Base-by-base conservation (phyloP, 2,797 vertebrate species). In the Denticeps clupeoides region DNA sequence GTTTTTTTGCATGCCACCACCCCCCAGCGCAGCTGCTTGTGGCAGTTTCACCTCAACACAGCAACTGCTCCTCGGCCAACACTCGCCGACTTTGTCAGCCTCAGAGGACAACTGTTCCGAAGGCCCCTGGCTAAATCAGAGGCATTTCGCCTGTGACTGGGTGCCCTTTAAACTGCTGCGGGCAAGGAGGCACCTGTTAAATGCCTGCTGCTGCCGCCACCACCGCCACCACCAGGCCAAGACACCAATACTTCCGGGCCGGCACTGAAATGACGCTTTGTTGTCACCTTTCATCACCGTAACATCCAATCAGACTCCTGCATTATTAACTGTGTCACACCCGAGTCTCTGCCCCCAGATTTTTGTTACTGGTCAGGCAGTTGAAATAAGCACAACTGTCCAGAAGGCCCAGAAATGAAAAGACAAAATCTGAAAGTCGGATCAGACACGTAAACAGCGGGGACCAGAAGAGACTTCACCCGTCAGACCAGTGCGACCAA, bases 111-210 rank as follows among this genome's bases (percentile, higher is more conserved):
- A 85, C 82, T 85, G 83, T 71, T 82, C 63, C 57, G 56, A 80
- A 82, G 77, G 73, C 73, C 79, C 78, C 77, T 66, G 67, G 72
- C 84, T 83, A 82, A 89, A 87, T 82, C 74, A 63, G 75, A 76
- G 68, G 75, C 53, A 75, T 78, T 82, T 42, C 48, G 63, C 80
- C 70, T 61, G 69, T 71, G 65, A 57, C 74, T 84, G 72, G 87
- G 78, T 87, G 82, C 75, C 82, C 84, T 83, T 86, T 87, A 79
- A 84, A 85, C 87, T 73, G 81, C 79, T 81, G 71, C 69, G 73
- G 80, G 72, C 80, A 77, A 74, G 80, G 73, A 80, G 77, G 78
- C 91, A 98, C 90, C 93, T 97, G 94, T 92, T 88, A 68, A 69
- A 69, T 59, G 67, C 68, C 73, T 86, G 85, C 91, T 94, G 91